Conservation (phyloP, 1,140 invertebrate species). For the Dicyema japonicum region DNA sequence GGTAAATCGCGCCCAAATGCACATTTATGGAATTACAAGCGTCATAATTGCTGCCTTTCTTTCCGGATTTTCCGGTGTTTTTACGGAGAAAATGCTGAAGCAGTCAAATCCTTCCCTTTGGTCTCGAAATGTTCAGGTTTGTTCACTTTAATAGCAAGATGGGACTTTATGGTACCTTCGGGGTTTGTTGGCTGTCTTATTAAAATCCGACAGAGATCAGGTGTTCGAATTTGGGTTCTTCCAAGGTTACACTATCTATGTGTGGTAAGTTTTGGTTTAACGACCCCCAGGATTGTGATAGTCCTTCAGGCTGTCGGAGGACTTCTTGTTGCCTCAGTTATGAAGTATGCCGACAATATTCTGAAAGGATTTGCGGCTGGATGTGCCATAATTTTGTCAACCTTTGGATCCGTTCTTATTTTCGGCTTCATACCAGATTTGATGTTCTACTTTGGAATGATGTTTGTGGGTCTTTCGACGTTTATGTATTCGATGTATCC, state of each 20-base stretch:
- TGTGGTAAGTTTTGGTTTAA: too few species aligned
- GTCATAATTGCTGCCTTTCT: slow-evolving; percentile 60
- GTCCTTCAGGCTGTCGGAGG: slow-evolving; percentile 20
- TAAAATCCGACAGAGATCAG: slow-evolving; percentile 21
- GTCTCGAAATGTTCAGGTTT: slow-evolving; percentile 30
- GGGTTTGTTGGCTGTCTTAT: slow-evolving; percentile 20
- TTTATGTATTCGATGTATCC: too few species aligned
- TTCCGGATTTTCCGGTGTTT: slow-evolving; percentile 93
- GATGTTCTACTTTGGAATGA: too few species aligned
- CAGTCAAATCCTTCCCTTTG: slow-evolving; percentile 62
- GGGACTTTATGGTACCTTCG: slow-evolving; percentile 23
- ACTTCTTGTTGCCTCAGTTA: slow-evolving; percentile 22
- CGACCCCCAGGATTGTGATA: too few species aligned
- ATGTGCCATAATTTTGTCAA: slow-evolving; percentile 6
- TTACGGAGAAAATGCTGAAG: slow-evolving; percentile 88
- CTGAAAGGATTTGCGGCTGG: slow-evolving; percentile 8
- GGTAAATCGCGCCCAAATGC: slow-evolving; percentile 23
- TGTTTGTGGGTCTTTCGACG: too few species aligned
- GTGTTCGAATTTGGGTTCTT: slow-evolving; percentile 25
- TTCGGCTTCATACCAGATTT: too few species aligned
- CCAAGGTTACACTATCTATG: slow-evolving; percentile 21
- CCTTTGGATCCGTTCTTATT: too few species aligned
- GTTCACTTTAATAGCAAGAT: too few species aligned
- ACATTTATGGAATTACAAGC: slow-evolving; percentile 45
- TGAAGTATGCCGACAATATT: slow-evolving; percentile 27